A percentile compares a stretch with the other conserved stretches of the same genome.
Conservation (phyloP, 2,888 invertebrate genomes). For the Adela reaumurella region DNA sequence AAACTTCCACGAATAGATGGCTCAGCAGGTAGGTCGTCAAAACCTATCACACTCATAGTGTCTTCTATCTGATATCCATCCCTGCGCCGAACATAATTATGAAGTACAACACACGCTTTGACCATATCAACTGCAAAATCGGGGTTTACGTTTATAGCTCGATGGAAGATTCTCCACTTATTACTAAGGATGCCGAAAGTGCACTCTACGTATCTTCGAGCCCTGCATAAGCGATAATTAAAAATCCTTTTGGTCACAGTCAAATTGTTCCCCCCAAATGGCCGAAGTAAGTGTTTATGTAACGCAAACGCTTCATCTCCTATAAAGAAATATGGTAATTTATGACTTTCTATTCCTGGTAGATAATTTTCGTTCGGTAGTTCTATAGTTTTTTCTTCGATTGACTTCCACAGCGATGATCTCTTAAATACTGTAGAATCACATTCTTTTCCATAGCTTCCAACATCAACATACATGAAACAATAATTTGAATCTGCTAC, state of each 20-base stretch:
- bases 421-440: constrained; percentile 2
- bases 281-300: constrained; percentile 4
- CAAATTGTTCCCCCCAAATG: background rate
- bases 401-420: constrained; percentile 2
- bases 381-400: constrained; percentile 1
- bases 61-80: no score
- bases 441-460: constrained; percentile 6
- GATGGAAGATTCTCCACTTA: constrained; percentile 19
- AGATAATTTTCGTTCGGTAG: constrained; percentile 1
- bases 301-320: constrained; percentile 5
- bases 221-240: constrained; percentile 13
- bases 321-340: constrained; percentile 2
- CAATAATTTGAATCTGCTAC: constrained; percentile 9
- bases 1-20: no score
- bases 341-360: background rate
- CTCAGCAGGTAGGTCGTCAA: no score
- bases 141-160: constrained; percentile 2
- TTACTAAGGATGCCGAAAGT: constrained; percentile 18
- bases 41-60: no score
- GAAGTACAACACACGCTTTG: constrained; percentile 14
- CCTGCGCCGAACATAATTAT: constrained; percentile 10
- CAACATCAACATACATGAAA: constrained; percentile 10
- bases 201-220: constrained; percentile 17
- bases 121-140: constrained; percentile 14
- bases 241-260: constrained; percentile 3